Conservation (phyloP, 30 jellyfish, hydroid and myxozoan species). For the Aurelia coerulea region DNA sequence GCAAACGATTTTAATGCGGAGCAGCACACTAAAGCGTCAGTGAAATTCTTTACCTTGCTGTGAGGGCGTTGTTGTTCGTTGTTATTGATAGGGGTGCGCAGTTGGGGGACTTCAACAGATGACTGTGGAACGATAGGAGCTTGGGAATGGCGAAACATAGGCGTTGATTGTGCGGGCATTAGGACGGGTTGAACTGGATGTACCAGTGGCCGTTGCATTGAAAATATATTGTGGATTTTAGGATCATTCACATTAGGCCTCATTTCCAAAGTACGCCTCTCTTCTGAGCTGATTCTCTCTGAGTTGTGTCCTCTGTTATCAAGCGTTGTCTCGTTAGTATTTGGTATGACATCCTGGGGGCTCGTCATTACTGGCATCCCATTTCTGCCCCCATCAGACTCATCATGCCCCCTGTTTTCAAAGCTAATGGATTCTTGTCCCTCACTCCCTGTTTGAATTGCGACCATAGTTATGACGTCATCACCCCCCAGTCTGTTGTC, state of each 20-base stretch:
- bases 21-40: conserved; percentile 30
- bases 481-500: neutral
- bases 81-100: neutral
- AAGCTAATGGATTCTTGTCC: neutral
- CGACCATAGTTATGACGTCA: conserved; percentile 59
- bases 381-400: neutral
- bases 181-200: conserved; percentile 38
- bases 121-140: neutral
- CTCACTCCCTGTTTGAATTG: conserved; percentile 12
- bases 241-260: conserved; percentile 13
- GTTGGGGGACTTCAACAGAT: neutral
- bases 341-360: neutral
- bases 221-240: conserved; percentile 25
- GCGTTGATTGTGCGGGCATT: conserved; percentile 24
- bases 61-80: conserved; percentile 3
- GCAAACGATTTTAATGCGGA: conserved; percentile 56
- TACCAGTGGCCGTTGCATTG: conserved; percentile 40
- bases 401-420: neutral
- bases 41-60: neutral
- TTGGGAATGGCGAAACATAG: conserved; percentile 9
- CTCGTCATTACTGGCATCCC: neutral
- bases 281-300: neutral
- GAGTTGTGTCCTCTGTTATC: neutral
- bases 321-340: neutral
- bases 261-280: neutral